Evolutionary conservation across 2,113 vertebrate species (phyloP), one percentile per base, ranked within the genome.

Genomic region (Mus musculus): DNA sequence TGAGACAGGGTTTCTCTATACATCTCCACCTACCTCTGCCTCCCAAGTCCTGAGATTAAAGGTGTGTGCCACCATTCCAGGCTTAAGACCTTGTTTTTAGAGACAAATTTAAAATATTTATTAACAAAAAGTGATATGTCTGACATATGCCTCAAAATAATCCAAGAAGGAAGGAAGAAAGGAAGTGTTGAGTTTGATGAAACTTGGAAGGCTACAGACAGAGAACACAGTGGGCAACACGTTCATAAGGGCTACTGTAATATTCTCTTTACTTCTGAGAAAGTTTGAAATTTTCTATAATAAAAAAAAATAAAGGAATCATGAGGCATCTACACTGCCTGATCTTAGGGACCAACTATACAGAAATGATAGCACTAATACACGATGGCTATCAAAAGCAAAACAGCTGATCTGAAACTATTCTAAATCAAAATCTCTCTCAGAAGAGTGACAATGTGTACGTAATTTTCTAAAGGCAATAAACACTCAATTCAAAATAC

Each of bases 141-240:
- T 91, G 94, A 54, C 12, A 82, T 78, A 73, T 84, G 24, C 52
- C n/a, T 96, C 91, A 88, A 61, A 97, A 91, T 49, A 93, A 67
- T 28, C 7, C 33, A 89, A 89, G 56, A 20, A 88, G 9, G 8
- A 7, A n/a, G 75, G 30, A 22, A 94, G 88, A 90, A 63, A 76
- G 88, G 39, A 33, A 80, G 36, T 30, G 69, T 22, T 85, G 56
- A 24, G 46, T 2, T 36, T 63, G 28, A 95, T 39, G 56, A 93
- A 82, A 89, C 30, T 13, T 36, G 30, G 63, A 0, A 59, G 88
- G 22, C n/a, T 91, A 24, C 20, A 81, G 90, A 46, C 0, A 82
- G 63, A n/a, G 36, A 90, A 84, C 0, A 71, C 67, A 56, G 2
- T 77, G 56, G 56, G 75, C 78, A 52, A 76, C 36, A 4, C 26